Conservation (phyloP, 2,797 vertebrate genomes). For the Rallus crepitans region DNA sequence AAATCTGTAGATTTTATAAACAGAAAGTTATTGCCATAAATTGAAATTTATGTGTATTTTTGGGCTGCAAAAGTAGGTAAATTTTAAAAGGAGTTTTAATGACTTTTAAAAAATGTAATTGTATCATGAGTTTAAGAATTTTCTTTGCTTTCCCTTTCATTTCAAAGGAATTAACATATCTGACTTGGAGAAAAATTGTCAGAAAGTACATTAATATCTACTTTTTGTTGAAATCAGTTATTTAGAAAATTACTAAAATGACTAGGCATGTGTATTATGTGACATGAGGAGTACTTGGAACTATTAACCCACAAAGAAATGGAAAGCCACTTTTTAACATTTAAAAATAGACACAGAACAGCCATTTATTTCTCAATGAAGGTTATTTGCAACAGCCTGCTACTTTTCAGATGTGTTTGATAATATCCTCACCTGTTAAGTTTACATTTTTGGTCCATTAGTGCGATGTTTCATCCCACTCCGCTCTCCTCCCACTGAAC, state of each 20-base stretch:
- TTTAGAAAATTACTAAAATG: not conserved
- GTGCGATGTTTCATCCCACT: rapidly evolving
- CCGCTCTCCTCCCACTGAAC: not conserved
- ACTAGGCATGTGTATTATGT: not conserved
- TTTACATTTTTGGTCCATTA: not conserved
- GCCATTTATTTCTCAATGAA: not conserved
- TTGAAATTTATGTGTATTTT: not conserved
- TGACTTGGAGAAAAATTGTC: not conserved
- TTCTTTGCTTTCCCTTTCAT: not conserved
- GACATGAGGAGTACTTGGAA: not conserved
- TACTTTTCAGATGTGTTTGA: not conserved
- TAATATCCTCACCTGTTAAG: not conserved
- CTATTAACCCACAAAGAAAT: not conserved
- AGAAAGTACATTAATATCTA: not conserved
- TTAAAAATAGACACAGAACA: not conserved
- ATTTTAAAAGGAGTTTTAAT: not conserved
- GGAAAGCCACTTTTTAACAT: not conserved
- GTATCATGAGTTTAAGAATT: not conserved
- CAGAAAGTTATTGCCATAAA: not conserved
- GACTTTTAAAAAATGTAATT: not conserved
- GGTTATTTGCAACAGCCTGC: not conserved
- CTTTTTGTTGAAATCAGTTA: not conserved
- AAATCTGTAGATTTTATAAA: not conserved
- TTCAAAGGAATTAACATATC: not conserved
- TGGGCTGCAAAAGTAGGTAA: not conserved